These are phyloP conservation scores for Hippasteria phrygiana DNA, from an alignment of 53 echinoderm and acorn worm species.

Conservation along the genomic window DNA sequence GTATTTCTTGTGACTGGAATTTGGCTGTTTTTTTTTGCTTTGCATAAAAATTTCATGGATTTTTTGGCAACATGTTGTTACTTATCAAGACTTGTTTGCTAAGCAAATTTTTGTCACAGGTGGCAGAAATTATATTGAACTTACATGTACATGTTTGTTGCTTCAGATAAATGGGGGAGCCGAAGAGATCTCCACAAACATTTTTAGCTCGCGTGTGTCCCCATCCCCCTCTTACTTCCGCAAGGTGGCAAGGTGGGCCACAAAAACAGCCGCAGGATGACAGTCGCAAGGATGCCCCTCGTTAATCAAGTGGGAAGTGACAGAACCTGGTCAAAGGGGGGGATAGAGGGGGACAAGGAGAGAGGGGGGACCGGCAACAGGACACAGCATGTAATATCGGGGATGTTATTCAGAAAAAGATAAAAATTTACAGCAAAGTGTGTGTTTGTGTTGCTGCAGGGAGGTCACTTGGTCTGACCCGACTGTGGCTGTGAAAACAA, in stretches of 20 bases:
- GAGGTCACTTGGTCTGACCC: slow-evolving; percentile 8
- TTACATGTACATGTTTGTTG: slow-evolving; percentile 38
- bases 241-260: slow-evolving; percentile 46
- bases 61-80: too few relatives aligned
- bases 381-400: slow-evolving; percentile 40
- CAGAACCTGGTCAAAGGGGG: slow-evolving; percentile 40
- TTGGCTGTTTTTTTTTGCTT: too few relatives aligned
- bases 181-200: slow-evolving; percentile 33
- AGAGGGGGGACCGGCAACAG: slow-evolving; percentile 16
- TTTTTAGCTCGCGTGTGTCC: slow-evolving; percentile 41
- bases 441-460: neutral
- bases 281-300: slow-evolving; percentile 64
- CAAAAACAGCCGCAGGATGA: slow-evolving; percentile 56
- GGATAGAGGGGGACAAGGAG: neutral
- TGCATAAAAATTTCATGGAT: too few relatives aligned
- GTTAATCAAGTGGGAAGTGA: slow-evolving; percentile 59
- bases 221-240: slow-evolving; percentile 40
- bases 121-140: too few relatives aligned
- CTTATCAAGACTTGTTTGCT: too few relatives aligned
- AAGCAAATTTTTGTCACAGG: too few relatives aligned
- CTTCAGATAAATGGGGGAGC: slow-evolving; percentile 1
- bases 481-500: slow-evolving; percentile 19
- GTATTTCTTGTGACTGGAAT: too few relatives aligned
- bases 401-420: slow-evolving; percentile 55
- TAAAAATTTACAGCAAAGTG: neutral